These are phyloP conservation scores for Chironomus riparius DNA, from an alignment of 2,888 invertebrate species.

Conservation along the genomic window DNA sequence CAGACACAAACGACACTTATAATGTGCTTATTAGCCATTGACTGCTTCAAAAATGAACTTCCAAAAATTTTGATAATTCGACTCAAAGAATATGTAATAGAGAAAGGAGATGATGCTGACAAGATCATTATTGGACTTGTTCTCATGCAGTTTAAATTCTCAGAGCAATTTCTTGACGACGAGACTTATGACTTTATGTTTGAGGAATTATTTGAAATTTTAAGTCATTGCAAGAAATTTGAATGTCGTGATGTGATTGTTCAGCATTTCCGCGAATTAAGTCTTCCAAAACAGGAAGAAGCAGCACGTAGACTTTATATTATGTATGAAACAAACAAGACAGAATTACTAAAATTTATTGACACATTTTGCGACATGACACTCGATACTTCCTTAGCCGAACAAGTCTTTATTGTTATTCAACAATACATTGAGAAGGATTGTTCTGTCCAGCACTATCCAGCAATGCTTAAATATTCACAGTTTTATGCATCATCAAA, in stretches of 20 bases:
- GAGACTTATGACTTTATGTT: not conserved
- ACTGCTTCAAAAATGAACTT: conserved; percentile 9
- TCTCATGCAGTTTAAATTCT: conserved; percentile 16
- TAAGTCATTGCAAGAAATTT: not conserved
- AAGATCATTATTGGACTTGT: not conserved
- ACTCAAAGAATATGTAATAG: conserved; percentile 1
- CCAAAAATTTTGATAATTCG: not conserved
- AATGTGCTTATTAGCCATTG: conserved; percentile 8
- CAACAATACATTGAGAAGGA: not conserved
- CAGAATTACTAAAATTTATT: conserved; percentile 2
- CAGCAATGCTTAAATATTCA: conserved; percentile 10
- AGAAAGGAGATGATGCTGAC: not conserved
- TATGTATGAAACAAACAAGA: not conserved
- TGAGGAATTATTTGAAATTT: conserved; percentile 6
- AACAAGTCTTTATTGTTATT: not conserved
- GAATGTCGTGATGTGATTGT: conserved; percentile 11
- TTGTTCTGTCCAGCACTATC: not conserved
- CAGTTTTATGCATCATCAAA: not conserved
- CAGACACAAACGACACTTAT: conserved; percentile 13
- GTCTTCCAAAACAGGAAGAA: conserved; percentile 8
- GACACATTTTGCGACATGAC: conserved; percentile 11
- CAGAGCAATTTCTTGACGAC: conserved; percentile 8
- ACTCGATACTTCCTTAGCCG: not conserved
- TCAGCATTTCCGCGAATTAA: conserved; percentile 3
- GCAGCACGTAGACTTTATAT: not conserved